A percentile compares a stretch with the other conserved stretches of the same genome.
Evolutionary conservation across 2,113 vertebrate species (phyloP).

Genomic region (Sinocyclocheilus anshuiensis): DNA sequence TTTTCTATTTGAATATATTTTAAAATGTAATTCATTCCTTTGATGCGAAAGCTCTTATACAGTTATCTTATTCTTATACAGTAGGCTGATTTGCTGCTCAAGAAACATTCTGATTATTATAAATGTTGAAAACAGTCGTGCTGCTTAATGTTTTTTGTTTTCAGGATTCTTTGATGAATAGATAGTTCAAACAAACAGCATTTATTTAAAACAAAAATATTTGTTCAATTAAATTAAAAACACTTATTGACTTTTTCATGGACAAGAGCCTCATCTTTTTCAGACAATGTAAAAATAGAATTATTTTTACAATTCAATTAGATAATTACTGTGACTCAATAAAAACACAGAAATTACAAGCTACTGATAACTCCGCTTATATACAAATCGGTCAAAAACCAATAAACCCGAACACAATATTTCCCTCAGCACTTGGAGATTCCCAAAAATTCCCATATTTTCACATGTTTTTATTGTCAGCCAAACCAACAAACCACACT

Average conservation of each 20-base stretch:
- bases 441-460: not conserved
- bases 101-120: too few species aligned
- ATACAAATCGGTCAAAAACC: conserved; percentile 6
- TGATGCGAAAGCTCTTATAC: too few species aligned
- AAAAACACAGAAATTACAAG: not conserved
- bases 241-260: not conserved
- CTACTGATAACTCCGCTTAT: not conserved
- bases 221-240: not conserved
- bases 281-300: not conserved
- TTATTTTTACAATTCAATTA: not conserved
- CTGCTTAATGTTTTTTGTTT: too few species aligned
- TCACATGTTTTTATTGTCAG: not conserved
- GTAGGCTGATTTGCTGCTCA: too few species aligned
- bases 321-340: not conserved
- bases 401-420: not conserved
- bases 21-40: too few species aligned
- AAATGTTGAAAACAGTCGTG: too few species aligned
- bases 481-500: conserved; percentile 21
- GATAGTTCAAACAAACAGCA: too few species aligned
- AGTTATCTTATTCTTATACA: too few species aligned
- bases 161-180: too few species aligned
- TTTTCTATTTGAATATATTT: too few species aligned
- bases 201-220: too few species aligned
- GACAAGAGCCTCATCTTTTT: not conserved
- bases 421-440: not conserved